Evolutionary conservation across 2,113 vertebrate genomes (phyloP), one percentile per base, ranked within the genome.

Genomic region (Oreochromis aureus): DNA sequence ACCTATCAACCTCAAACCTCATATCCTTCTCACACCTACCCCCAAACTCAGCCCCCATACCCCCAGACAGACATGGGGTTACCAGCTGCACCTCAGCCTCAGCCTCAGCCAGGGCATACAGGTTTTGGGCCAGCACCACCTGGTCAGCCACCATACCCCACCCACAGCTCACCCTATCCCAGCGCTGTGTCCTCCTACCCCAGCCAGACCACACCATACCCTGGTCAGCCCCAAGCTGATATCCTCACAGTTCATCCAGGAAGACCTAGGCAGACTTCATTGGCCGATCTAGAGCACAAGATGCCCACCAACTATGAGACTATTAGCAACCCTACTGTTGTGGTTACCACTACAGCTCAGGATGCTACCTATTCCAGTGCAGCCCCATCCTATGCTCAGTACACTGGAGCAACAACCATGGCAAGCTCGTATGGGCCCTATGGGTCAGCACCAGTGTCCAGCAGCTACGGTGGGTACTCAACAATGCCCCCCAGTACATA

Each of bases 251-350:
- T 96, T 15, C 97, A 97, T 81, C 98, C 98, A 2, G 95, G 95
- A 93, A 98, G 98, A 91, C 97, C 98, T 0, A 96, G 97, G 46
- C 99, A 99, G 95, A 99, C 98, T 3, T 98, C 98, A 0, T 92
- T 99, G 53, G 98, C 98, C 1, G 99, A 99, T 91, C 94, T 99
- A 85, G 99, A 99, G 93, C 98, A 99, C 92, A 99, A 99, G 90
- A 97, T 98, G 80, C 97, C 98, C 81, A 99, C 98, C 83, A 99
- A 99, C 95, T 99, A 99, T 4, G 99, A 99, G 93, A 97, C 98
- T 39, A 97, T 99, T 1, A 90, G 97, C 66, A 96, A 97, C 18
- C 97, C 98, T 15, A 96, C 95, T 1, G 95, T 96, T 24, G 95
- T 97, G 86, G 96, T 98, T 87, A 97, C 98, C 36, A 97, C 98